A percentile compares a stretch with the other conserved stretches of the same genome.
These are phyloP conservation scores for Hydrophis major DNA, from an alignment of 2,797 vertebrate genomes.

Conservation along the genomic window DNA sequence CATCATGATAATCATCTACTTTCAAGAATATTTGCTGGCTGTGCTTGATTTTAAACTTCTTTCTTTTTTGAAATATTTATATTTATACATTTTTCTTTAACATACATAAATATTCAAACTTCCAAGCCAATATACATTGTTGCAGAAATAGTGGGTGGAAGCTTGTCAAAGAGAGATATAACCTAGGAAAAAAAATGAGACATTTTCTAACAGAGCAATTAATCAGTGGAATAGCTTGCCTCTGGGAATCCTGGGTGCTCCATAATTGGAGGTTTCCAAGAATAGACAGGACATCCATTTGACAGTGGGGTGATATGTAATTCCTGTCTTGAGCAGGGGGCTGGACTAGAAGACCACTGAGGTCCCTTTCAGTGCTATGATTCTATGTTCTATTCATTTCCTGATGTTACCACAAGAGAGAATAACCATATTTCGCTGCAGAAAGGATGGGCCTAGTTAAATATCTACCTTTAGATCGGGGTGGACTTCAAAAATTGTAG, in stretches of 20 bases:
- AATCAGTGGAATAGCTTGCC: background rate
- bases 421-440: too few species aligned
- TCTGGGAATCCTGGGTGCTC: background rate
- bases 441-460: too few species aligned
- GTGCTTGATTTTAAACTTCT: background rate
- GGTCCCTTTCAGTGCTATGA: background rate
- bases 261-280: background rate
- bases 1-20: background rate
- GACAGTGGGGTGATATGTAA: background rate
- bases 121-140: background rate
- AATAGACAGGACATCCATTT: background rate
- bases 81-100: too few species aligned
- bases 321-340: background rate
- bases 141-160: background rate
- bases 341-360: background rate
- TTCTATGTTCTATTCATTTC: background rate
- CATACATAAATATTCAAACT: too few species aligned
- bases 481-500: too few species aligned
- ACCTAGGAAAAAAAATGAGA: background rate
- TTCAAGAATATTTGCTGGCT: background rate
- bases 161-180: background rate
- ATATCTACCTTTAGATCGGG: too few species aligned
- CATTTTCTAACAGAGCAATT: background rate
- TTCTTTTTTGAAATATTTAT: too few species aligned
- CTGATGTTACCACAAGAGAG: background rate